Conservation (phyloP, 2,888 invertebrate species). For the Griposia aprilina region DNA sequence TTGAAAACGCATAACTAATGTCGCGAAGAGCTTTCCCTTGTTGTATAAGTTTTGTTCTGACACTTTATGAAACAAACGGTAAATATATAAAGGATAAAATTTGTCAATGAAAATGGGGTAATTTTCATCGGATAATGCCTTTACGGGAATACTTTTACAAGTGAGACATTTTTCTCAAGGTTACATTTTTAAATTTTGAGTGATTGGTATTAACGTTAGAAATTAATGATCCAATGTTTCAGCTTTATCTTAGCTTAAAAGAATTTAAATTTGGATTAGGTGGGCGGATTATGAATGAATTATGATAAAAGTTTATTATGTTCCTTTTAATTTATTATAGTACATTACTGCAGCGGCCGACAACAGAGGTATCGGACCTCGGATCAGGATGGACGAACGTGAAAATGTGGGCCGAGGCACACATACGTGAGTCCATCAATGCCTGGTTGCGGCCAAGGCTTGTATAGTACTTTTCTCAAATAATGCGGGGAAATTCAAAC, state of each 20-base stretch:
- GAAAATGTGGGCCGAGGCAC: too few relatives aligned
- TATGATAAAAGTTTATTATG: slow-evolving; percentile 8
- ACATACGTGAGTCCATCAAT: too few relatives aligned
- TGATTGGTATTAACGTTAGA: slow-evolving; percentile 20
- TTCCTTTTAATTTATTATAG: too few relatives aligned
- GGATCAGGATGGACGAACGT: too few relatives aligned
- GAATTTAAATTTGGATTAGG: slow-evolving; percentile 24
- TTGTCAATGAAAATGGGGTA: not conserved
- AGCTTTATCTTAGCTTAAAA: slow-evolving; percentile 7
- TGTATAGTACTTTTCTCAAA: too few relatives aligned
- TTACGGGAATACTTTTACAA: not conserved
- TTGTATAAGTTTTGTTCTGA: slow-evolving; percentile 44
- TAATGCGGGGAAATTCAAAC: too few relatives aligned
- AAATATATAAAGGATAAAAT: slow-evolving; percentile 17
- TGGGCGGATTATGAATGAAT: slow-evolving; percentile 33
- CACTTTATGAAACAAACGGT: slow-evolving; percentile 12
- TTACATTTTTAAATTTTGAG: slow-evolving; percentile 36
- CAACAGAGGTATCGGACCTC: too few relatives aligned
- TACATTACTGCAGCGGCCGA: too few relatives aligned
- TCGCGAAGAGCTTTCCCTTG: slow-evolving; percentile 52
- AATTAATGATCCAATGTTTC: slow-evolving; percentile 31
- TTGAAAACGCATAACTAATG: slow-evolving; percentile 56
- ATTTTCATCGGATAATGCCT: not conserved
- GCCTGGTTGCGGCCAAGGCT: too few relatives aligned
- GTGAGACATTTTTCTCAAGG: not conserved